These are phyloP conservation scores for Agonopterix alstromeriana DNA, from an alignment of 2,888 invertebrate species.

Conservation along the genomic window DNA sequence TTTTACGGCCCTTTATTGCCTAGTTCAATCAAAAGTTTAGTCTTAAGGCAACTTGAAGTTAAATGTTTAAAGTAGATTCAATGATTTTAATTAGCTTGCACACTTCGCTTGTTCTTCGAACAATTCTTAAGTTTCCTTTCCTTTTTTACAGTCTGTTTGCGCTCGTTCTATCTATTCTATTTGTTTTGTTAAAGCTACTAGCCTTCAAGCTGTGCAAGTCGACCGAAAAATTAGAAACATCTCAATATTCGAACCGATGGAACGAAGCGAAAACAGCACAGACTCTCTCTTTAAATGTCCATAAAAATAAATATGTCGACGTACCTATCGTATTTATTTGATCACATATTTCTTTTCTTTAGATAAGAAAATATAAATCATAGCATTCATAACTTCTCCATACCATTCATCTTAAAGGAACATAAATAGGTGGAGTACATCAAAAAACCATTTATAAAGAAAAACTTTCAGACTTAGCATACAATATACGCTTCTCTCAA, in stretches of 20 bases:
- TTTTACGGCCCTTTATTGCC: no score
- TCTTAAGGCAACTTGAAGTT: slow-evolving; percentile 22
- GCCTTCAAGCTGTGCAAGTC: slow-evolving; percentile 41
- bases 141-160: slow-evolving; percentile 42
- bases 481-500: slow-evolving; percentile 6
- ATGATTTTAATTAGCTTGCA: slow-evolving; percentile 43
- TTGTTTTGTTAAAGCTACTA: slow-evolving; percentile 12
- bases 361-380: no score
- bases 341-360: no score
- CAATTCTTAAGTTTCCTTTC: slow-evolving; percentile 21
- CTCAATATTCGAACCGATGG: slow-evolving; percentile 32
- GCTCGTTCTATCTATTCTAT: slow-evolving; percentile 51
- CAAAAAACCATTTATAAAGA: slow-evolving; percentile 11
- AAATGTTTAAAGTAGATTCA: slow-evolving; percentile 36
- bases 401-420: not conserved
- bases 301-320: no score
- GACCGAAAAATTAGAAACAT: slow-evolving; percentile 68
- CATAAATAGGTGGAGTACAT: slow-evolving; percentile 7
- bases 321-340: no score
- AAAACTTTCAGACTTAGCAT: slow-evolving; percentile 9
- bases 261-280: no score
- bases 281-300: no score
- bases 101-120: slow-evolving; percentile 27
- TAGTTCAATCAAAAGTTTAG: slow-evolving; percentile 23
- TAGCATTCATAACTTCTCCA: not conserved